Conservation (phyloP, 2,888 invertebrate genomes). For the Cordilura impudica region DNA sequence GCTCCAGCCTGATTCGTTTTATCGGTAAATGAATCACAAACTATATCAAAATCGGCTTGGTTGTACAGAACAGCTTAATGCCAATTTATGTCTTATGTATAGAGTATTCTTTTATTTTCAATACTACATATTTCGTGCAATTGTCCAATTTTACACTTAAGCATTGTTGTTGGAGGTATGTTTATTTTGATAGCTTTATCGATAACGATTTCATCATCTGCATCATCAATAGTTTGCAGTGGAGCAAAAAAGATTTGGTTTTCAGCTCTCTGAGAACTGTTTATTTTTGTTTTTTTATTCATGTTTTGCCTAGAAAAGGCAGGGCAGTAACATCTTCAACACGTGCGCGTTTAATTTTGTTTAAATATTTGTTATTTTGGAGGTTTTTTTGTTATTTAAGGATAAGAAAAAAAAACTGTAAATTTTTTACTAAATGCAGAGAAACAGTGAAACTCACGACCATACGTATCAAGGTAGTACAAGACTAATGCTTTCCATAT, state of each 20-base stretch:
- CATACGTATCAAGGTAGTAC: too few relatives aligned
- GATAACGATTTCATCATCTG: not conserved
- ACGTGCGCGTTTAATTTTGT: too few relatives aligned
- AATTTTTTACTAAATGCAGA: too few relatives aligned
- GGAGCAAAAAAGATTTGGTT: not conserved
- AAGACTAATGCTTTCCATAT: too few relatives aligned
- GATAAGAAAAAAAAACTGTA: too few relatives aligned
- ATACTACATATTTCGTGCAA: constrained; percentile 11
- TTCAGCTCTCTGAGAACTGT: not conserved
- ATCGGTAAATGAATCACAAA: not conserved
- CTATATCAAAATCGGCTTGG: not conserved
- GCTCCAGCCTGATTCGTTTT: too few relatives aligned
- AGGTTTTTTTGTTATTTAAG: too few relatives aligned
- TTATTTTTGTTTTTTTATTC: not conserved
- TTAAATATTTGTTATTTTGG: too few relatives aligned
- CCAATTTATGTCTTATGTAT: not conserved
- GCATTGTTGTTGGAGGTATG: not conserved
- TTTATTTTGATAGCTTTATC: not conserved
- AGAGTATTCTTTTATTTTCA: not conserved
- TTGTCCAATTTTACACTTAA: constrained; percentile 3
- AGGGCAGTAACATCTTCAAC: too few relatives aligned
- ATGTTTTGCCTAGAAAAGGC: too few relatives aligned
- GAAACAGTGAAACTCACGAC: too few relatives aligned
- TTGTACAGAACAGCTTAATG: not conserved
- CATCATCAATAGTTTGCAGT: too few relatives aligned